Evolutionary conservation across 2,113 vertebrate genomes (phyloP), one percentile per base, ranked within the genome.

Genomic region (Pedetes capensis): DNA sequence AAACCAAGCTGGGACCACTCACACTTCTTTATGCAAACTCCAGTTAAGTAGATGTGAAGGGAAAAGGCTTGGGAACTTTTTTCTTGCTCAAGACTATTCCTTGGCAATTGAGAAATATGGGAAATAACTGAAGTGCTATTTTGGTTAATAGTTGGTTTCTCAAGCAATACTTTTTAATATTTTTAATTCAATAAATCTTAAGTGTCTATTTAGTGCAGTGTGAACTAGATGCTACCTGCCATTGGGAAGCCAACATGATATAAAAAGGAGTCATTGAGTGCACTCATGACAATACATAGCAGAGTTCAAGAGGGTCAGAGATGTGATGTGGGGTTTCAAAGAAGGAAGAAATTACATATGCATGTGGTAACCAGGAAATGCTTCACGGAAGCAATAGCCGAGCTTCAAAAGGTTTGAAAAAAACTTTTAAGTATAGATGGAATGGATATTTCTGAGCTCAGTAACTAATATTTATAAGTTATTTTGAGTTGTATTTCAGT

Each of bases 81-180:
- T 79, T 96, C 93, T 97, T 97, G 95, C 96, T 95, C 90, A 97
- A 97, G 92, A 95, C 53, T 47, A 78, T 39, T 95, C 34, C 29
- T 64, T 76, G 64, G 59, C 29, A 94, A 64, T 95, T 95, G 80
- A 95, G 96, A 96, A 97, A 97, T 96, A 25, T 96, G 94, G 96
- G 96, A 96, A 96, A 96, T 87, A 94, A 91, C 53, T 53, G 8
- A 81, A 93, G 53, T 49, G 49, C 89, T 92, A 79, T 23, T 91
- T 88, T 96, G 20, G 72, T 94, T 94, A 63, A 75, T 42, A 61
- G 49, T 34, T 95, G 51, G 29, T 82, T 95, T 96, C 92, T 97
- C 71, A 94, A 95, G 44, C 18, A 89, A 80, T 51, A 51, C 23
- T 75, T 92, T 88, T 79, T 55, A 93, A 81, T 74, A 8, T 57